A percentile compares a stretch with the other conserved stretches of the same genome.
Conservation (phyloP, 2,113 vertebrate species). For the Hydrochoerus hydrochaeris region DNA sequence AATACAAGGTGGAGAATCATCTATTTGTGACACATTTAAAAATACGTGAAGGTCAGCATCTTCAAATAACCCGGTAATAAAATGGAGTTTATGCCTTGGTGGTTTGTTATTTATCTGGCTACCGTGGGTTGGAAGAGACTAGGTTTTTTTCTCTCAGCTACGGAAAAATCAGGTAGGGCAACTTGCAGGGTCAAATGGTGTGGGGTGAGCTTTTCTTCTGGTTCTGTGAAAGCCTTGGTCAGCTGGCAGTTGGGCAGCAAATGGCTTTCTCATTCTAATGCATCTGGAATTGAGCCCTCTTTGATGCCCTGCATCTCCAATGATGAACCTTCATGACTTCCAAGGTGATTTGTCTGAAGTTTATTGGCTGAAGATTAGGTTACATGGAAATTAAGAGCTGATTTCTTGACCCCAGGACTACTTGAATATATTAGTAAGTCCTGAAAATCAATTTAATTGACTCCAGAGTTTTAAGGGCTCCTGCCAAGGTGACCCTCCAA, state of each 20-base stretch:
- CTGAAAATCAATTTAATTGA: not conserved
- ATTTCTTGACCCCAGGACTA: not conserved
- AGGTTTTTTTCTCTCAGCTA: not conserved
- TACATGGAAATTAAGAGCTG: not conserved
- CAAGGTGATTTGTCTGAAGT: not conserved
- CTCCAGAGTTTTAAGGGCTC: not conserved
- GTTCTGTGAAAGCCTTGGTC: not conserved
- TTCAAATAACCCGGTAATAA: not conserved
- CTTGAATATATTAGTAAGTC: not conserved
- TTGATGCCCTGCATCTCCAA: not conserved
- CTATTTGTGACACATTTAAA: not conserved
- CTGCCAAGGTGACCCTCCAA: not conserved
- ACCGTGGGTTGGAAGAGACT: not conserved
- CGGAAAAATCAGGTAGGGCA: not conserved
- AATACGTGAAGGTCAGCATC: not conserved
- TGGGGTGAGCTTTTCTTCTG: slow-evolving; percentile 13
- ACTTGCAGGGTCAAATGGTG: not conserved
- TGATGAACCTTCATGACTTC: not conserved
- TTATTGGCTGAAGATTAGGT: not conserved
- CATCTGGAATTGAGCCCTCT: not conserved
- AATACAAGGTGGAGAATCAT: not conserved
- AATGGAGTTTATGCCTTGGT: not conserved
- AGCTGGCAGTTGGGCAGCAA: not conserved
- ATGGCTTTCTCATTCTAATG: not conserved
- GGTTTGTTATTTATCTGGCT: not conserved